phyloP scores from a whole-genome alignment of 1,140 invertebrate species.

The Plutomurus gul region DNA sequence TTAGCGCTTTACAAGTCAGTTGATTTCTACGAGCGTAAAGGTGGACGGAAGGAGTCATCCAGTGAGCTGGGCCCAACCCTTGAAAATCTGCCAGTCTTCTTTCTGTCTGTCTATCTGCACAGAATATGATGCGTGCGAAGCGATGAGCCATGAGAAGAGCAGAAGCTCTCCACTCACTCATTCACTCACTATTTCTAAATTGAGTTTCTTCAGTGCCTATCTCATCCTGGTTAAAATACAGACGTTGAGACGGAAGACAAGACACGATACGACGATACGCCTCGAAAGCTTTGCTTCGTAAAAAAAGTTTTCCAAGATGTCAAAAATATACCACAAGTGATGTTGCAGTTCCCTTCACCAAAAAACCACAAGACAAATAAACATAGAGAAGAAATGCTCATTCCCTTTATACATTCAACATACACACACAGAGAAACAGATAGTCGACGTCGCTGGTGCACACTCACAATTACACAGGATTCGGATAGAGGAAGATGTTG shows the following conservation, averaged over 20 bases:
- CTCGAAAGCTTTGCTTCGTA: background rate
- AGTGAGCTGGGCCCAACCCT: background rate
- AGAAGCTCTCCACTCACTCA: conserved; percentile 17
- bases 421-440: background rate
- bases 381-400: conserved; percentile 35
- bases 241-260: conserved; percentile 20
- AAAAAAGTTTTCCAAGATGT: conserved; percentile 40
- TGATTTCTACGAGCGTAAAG: background rate
- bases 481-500: background rate
- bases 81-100: conserved; percentile 27
- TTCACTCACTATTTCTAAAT: conserved; percentile 14
- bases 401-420: background rate
- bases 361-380: conserved; percentile 48
- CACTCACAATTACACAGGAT: too few species aligned
- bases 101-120: conserved; percentile 18
- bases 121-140: conserved; percentile 38
- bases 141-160: conserved; percentile 36
- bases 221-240: background rate
- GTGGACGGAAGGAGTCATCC: background rate
- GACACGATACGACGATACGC: background rate
- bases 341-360: conserved; percentile 36
- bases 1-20: background rate
- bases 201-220: conserved; percentile 4
- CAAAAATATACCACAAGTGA: conserved; percentile 45
- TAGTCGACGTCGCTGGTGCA: background rate